Base-by-base conservation (phyloP, 2,888 invertebrate genomes). In the Spodoptera picta region DNA sequence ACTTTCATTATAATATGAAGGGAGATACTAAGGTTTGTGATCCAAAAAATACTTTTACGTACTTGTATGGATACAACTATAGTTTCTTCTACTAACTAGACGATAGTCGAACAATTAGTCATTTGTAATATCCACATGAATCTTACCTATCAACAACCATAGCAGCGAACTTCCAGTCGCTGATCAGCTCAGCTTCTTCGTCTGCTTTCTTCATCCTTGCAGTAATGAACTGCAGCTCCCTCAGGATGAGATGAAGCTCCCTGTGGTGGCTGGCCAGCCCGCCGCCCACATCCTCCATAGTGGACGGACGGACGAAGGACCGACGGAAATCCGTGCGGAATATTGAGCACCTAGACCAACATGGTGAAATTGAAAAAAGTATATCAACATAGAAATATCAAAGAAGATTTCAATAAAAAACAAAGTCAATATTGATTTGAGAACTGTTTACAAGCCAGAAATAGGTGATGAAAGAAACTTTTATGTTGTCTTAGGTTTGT, bases 81-180 rank as follows among this genome's bases (percentile, higher is more conserved):
- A 27, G 27, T 27, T 27, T 27, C 27, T 27, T 27, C 0, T 27
- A 5, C 5, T 27, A 5, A 5, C 27, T 27, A 27, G 5, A 27
- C 4, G 4, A 4, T 27, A 27, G 5, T 4, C 3, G 4, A 27
- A 27, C 3, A 3, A 27, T 27, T 3, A 27, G 5, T 27, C 27
- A 27, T 27, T 36, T 6, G 12, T 51, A 2, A 27, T 27, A 27
- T 27, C 5, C 27, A 27, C 27, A 27, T 27, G 3, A 27, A n/a
- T 67, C 81, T 88, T 73, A 96, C 96, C 98, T 97, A 95, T 99
- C 99, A 89, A 99, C 98, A 89, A 99, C 99, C 98, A 99, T 98
- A 77, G 99, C 99, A 63, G 99, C 99, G 91, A 99, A 99, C 92
- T 98, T 99, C 99, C 99, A 99, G 92, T 99, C 99, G 93, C 97